Evolutionary conservation across 1,140 invertebrate genomes (phyloP), one percentile per base, ranked within the genome.

Genomic region (Ridgeia piscesae): DNA sequence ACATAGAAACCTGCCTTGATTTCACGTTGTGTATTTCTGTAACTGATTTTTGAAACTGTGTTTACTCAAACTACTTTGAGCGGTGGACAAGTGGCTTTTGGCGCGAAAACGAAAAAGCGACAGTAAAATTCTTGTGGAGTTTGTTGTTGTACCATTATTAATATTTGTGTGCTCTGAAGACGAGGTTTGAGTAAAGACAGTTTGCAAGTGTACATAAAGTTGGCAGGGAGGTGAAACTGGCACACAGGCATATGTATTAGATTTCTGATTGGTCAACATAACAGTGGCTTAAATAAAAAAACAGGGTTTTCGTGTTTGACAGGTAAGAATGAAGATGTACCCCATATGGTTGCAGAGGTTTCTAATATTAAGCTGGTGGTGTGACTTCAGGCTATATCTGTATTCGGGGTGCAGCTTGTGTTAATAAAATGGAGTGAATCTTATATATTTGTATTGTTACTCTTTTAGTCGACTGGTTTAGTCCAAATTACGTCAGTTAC

Each of bases 361-460:
- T 77, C 17, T 77, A 77, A 77, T 77, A 77, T 77, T 77, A 77
- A 77, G 58, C 17, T 77, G 58, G 58, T 77, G 14, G 58, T 77
- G 58, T 77, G 58, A 77, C 58, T 77, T 77, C 58, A 77, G 58
- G 58, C 58, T 31, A 77, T 77, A 77, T 77, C 58, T 77, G 58
- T 77, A 77, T 77, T 77, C 58, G 58, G 58, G 58, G 58, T 77
- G 58, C 58, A 77, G 58, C 58, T 77, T 77, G 58, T 77, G 58
- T 77, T 77, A 77, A 77, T 77, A 77, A 77, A 77, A 77, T 77
- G 58, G 58, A 77, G 27, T 77, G 58, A 77, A 77, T 77, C 58
- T 77, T 77, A 77, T 77, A 77, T 77, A 77, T 77, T 77, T 21
- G 58, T 77, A 77, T 77, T 77, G 58, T 77, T 77, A 8, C 58